Evolutionary conservation across 2,888 invertebrate genomes (phyloP), one percentile per base, ranked within the genome.

Genomic region (Drosophila ustulata): DNA sequence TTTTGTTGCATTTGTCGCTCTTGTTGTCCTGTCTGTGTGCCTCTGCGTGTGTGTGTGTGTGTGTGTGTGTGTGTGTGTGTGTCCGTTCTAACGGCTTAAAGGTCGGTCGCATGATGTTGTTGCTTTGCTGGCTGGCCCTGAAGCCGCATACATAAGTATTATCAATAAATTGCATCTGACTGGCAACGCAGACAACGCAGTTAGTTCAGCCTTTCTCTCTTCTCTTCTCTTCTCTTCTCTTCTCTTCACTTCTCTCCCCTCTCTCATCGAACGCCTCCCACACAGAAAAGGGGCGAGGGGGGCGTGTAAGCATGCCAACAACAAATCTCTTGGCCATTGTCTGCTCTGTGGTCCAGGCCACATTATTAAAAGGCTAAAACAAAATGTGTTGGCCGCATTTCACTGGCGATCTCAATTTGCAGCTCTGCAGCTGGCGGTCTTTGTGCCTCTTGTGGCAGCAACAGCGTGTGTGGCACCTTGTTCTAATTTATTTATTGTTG

Each of bases 141-240:
- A 64, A 76, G 59, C 77, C 58, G 55, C 72, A 73, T 58, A 80
- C 66, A 87, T 76, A 58, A 63, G 63, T 28, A 85, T 89, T 89
- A 89, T 84, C 89, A 84, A 88, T 84, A 84, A 84, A 84, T 84
- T 84, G 89, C 89, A 89, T 82, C 89, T 89, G 86, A 85, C 84
- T 88, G 71, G 61, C 80, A 59, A 74, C 61, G 80, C 83, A 79
- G 80, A 81, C 78, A 80, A 61, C 80, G 58, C 70, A 64, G 59
- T 56, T 62, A 55, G 49, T 45, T 37, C 13, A 46, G 11, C 55
- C 37, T 55, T 1, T n/a, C 18, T 18, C 18, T 18, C 18, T 18
- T 18, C 18, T 18, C 18, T 18, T 0, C 18, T 18, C 18, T 18
- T 1, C 18, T 18, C 18, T 18, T 1, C 18, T 18, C 18, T 18